Evolutionary conservation across 2,797 vertebrate species (phyloP), one percentile per base, ranked within the genome.

Genomic region (Eulemur albifrons): DNA sequence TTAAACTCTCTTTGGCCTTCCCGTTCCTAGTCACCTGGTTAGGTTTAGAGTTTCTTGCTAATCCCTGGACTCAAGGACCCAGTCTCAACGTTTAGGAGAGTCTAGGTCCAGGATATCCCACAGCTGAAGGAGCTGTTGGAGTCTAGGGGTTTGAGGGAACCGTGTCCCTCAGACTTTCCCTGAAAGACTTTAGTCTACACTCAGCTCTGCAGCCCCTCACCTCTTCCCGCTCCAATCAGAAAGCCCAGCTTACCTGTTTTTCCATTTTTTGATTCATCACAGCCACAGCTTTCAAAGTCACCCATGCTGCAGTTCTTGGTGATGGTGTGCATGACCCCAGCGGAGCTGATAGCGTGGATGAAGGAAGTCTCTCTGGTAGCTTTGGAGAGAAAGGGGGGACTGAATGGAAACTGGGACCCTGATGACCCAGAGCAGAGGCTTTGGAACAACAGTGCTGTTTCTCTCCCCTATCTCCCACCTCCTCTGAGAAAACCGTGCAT

Each of bases 261-360:
- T 76, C 99, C 99, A 38, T 99, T 99, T 97, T 99, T 99, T 80
- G 99, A 99, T 96, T 99, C 99, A 48, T 99, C 99, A 35, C 99
- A 99, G 91, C 99, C 99, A 20, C 99, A 99, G 98, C 99, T 99
- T 90, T 99, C 99, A 30, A 99, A 99, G 97, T 99, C 99, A 0
- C 99, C 99, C 99, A 99, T 98, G 96, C 99, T 99, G 85, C 99
- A 99, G 98, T 99, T 99, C 98, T 99, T 99, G 84, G 99, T 99
- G 63, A 99, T 99, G 3, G 99, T 99, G 97, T 99, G 99, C 99
- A 99, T 99, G 80, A 99, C 99, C 17, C 99, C 99, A 0, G 99
- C 99, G 0, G 99, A 99, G 98, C 99, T 99, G 98, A 99, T 99
- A 25, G 99, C 99, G 0, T 99, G 99, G 4, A 99, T 98, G 35